Percentiles rank a stretch among this genome's conserved stretches.
Conservation (phyloP, 2,888 invertebrate species). For the Oscheius onirici region DNA sequence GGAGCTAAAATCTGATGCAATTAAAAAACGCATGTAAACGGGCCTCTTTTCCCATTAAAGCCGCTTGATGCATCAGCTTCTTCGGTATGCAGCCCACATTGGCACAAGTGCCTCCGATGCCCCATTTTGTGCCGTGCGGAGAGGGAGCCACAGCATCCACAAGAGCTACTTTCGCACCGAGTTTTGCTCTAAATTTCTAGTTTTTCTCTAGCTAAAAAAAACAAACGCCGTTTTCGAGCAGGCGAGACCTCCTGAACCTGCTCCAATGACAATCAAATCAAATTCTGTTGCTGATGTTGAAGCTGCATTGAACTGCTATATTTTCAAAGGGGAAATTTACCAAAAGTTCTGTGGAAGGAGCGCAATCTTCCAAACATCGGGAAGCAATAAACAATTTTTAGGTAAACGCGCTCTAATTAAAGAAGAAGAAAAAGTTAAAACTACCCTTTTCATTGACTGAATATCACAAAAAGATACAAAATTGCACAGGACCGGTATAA, state of each 20-base stretch:
- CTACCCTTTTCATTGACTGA: no score
- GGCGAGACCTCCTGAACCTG: slow-evolving; percentile 93
- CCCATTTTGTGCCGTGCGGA: slow-evolving; percentile 86
- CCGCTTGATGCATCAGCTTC: slow-evolving; percentile 91
- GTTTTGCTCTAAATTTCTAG: slow-evolving; percentile 27
- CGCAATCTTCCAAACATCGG: neutral
- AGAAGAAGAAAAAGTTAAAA: no score
- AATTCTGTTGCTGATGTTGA: slow-evolving; percentile 74
- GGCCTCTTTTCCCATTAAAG: slow-evolving; percentile 79
- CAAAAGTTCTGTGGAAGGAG: neutral
- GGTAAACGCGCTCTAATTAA: neutral
- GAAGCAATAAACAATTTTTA: neutral
- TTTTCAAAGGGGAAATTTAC: neutral
- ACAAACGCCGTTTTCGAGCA: slow-evolving; percentile 81
- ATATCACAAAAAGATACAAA: no score
- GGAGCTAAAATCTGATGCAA: slow-evolving; percentile 30
- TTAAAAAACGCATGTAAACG: slow-evolving; percentile 41
- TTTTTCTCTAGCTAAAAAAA: neutral
- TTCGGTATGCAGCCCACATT: slow-evolving; percentile 96
- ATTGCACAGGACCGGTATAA: no score
- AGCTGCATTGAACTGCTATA: neutral
- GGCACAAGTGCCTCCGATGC: slow-evolving; percentile 90
- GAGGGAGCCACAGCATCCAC: slow-evolving; percentile 78
- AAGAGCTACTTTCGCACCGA: slow-evolving; percentile 76
- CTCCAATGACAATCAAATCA: slow-evolving; percentile 92